Percentiles rank a stretch among this genome's conserved stretches.
Conservation (phyloP, 2,888 invertebrate genomes). For the Polietes domitor region DNA sequence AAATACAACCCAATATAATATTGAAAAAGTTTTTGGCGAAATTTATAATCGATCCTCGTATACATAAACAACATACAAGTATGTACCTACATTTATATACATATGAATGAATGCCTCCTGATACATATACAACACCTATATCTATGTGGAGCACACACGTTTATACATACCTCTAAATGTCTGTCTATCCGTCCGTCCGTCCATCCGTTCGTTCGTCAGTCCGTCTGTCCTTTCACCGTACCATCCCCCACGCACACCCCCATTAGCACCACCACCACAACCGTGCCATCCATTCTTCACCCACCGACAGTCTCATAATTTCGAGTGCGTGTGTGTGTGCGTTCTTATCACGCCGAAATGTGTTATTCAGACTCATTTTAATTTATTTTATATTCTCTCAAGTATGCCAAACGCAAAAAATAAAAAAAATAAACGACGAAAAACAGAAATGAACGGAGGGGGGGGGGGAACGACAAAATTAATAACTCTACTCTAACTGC, state of each 20-base stretch:
- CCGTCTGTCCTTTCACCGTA: not conserved
- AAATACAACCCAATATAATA: too few species aligned
- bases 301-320: not conserved
- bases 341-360: constrained; percentile 62
- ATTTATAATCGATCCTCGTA: too few species aligned
- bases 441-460: constrained; percentile 14
- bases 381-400: constrained; percentile 59
- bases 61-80: too few species aligned
- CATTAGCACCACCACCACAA: not conserved
- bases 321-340: not conserved
- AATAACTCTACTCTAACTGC: constrained; percentile 42
- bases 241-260: too few species aligned
- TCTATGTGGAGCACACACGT: not conserved
- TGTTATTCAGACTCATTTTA: constrained; percentile 49
- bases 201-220: not conserved
- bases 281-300: too few species aligned
- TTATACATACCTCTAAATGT: not conserved
- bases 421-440: constrained; percentile 1
- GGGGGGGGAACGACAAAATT: constrained; percentile 21
- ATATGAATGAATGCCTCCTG: too few species aligned
- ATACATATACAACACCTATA: not conserved
- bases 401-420: constrained; percentile 38
- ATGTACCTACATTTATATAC: too few species aligned
- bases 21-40: too few species aligned
- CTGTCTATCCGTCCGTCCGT: not conserved